Evolutionary conservation across 1,140 invertebrate genomes (phyloP).

Genomic region (Chironomus striatipennis): DNA sequence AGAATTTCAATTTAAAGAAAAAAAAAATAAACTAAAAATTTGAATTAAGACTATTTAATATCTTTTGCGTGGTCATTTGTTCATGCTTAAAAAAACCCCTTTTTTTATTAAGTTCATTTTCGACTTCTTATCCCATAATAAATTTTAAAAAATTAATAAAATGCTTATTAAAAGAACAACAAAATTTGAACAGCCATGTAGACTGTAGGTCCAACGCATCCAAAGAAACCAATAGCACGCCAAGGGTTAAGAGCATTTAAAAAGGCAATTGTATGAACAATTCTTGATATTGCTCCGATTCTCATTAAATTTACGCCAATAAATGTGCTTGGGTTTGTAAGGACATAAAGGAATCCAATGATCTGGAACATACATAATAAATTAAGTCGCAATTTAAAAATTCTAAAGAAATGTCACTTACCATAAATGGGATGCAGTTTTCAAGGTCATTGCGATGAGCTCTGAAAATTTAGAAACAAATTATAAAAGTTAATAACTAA

Average conservation of each 20-base stretch:
- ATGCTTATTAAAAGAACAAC: constrained; percentile 28
- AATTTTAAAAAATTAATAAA: constrained; percentile 15
- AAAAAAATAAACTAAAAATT: no score
- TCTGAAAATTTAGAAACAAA: no score
- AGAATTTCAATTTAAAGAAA: no score
- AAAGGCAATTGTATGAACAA: constrained; percentile 58
- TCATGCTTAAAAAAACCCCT: no score
- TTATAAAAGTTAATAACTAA: no score
- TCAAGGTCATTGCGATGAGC: constrained; percentile 68
- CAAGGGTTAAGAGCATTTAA: constrained; percentile 47
- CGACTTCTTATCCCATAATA: no score
- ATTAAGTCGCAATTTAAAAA: no score
- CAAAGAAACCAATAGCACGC: constrained; percentile 43
- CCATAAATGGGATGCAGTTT: constrained; percentile 62
- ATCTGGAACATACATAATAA: constrained; percentile 70
- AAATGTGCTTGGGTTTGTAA: not conserved
- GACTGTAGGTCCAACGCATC: constrained; percentile 39
- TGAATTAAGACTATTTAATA: no score
- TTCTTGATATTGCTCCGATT: constrained; percentile 47
- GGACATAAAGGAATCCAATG: not conserved
- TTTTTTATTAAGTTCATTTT: no score
- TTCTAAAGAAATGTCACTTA: no score
- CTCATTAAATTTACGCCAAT: constrained; percentile 29
- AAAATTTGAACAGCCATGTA: constrained; percentile 40
- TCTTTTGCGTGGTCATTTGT: no score